A percentile compares a stretch with the other conserved stretches of the same genome.
phyloP scores from a whole-genome alignment of 1,140 invertebrate species.

The Triops longicaudatus region DNA sequence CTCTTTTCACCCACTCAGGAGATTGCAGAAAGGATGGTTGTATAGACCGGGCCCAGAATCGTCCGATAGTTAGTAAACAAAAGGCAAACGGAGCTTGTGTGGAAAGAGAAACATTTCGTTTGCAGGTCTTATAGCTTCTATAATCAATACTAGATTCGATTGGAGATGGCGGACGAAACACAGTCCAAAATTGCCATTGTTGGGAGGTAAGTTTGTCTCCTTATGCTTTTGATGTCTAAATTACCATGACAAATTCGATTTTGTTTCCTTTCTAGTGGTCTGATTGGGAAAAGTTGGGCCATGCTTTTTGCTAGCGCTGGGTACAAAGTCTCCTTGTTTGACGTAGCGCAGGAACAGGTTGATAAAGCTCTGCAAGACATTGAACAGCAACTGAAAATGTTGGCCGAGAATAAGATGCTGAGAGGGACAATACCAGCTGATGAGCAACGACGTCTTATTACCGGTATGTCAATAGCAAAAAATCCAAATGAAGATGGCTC shows the following conservation, averaged over 20 bases:
- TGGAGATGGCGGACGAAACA: background rate
- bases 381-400: slow-evolving; percentile 55
- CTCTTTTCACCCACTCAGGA: no score
- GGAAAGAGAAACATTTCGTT: no score
- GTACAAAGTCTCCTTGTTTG: slow-evolving; percentile 75
- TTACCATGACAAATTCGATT: background rate
- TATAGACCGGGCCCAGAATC: no score
- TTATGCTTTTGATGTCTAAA: slow-evolving; percentile 2
- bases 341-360: slow-evolving; percentile 67
- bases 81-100: no score
- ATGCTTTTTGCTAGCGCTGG: slow-evolving; percentile 91
- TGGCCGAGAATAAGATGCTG: slow-evolving; percentile 61
- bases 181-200: slow-evolving; percentile 53
- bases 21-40: no score
- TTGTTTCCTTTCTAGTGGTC: slow-evolving; percentile 54
- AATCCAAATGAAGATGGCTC: background rate
- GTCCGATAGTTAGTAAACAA: no score
- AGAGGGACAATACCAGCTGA: slow-evolving; percentile 59
- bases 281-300: slow-evolving; percentile 89
- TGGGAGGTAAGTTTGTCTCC: slow-evolving; percentile 45
- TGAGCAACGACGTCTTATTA: slow-evolving; percentile 68
- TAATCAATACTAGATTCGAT: background rate
- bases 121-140: background rate
- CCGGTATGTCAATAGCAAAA: slow-evolving; percentile 47
- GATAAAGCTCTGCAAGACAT: slow-evolving; percentile 63